phyloP scores from a whole-genome alignment of 2,113 vertebrate genomes.

The Siniperca knerii region DNA sequence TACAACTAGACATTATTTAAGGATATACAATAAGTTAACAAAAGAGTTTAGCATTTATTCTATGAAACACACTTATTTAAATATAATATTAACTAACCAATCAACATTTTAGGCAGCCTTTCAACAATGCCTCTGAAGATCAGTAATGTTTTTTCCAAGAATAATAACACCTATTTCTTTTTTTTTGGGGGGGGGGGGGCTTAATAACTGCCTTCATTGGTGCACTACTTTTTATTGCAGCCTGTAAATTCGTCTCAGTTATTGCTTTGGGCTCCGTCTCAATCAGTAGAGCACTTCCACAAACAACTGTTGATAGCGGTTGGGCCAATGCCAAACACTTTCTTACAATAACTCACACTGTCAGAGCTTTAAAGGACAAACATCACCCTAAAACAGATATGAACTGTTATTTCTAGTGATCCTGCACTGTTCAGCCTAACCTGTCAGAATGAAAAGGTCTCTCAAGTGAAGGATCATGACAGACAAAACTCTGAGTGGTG shows the following conservation, averaged over 20 bases:
- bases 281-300: slow-evolving; percentile 15
- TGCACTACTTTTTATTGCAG: background rate
- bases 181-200: too few species aligned
- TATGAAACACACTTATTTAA: background rate
- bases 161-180: background rate
- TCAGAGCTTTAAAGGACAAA: slow-evolving; percentile 7
- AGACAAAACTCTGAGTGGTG: background rate
- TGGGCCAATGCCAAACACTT: slow-evolving; percentile 45
- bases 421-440: background rate
- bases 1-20: background rate
- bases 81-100: background rate
- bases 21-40: background rate
- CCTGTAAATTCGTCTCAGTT: slow-evolving; percentile 11
- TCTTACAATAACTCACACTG: background rate
- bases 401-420: background rate
- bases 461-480: background rate
- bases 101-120: background rate
- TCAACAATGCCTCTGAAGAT: background rate
- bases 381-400: slow-evolving; percentile 1
- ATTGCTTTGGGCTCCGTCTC: slow-evolving; percentile 23
- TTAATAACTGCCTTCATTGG: background rate
- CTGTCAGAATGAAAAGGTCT: background rate
- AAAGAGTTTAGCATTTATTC: background rate
- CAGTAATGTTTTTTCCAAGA: too few species aligned
- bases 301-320: slow-evolving; percentile 31